Evolutionary conservation across 2,888 invertebrate species (phyloP), one percentile per base, ranked within the genome.

Genomic region (Aricia artaxerxes): DNA sequence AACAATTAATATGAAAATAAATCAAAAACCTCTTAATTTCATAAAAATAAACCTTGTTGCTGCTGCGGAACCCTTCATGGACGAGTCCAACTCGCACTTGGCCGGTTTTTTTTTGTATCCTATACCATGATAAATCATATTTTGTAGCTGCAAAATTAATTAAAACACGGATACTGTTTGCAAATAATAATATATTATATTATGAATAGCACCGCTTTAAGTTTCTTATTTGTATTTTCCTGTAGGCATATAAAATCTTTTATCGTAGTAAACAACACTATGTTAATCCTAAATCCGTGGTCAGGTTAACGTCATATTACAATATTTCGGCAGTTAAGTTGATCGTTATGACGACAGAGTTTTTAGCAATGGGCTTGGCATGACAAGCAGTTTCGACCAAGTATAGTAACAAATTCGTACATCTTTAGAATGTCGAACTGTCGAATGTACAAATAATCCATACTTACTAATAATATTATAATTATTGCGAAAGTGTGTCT

Each of bases 131-230:
- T 44, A 44, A 44, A 44, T 44, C 64, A 64, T 64, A 64, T 64
- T 64, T 35, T 35, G 35, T 13, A 35, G 7, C 35, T 9, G 11
- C 69, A 69, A 69, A 13, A 35, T 69, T 35, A 69, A 69, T 69
- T 35, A 69, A 69, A 69, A 69, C 69, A 69, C 69, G 69, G 13
- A 69, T 69, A 69, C 69, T 69, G 11, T 35, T 69, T 13, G 64
- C 69, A 69, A 64, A 24, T 64, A 64, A 24, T 64, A 61, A 31
- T 64, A 24, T 64, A 64, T 64, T 64, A 64, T 7, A 31, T 11
- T 24, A 24, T 24, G 24, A 24, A 69, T 13, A 31, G 31, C 69
- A 1, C 35, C 35, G 69, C 35, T 35, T 35, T 35, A 4, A 69
- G 31, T 64, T 64, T 64, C 13, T 11, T 13, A 69, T 69, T 35